Evolutionary conservation across 2,888 invertebrate species (phyloP).

Genomic region (Tipula vernalis): DNA sequence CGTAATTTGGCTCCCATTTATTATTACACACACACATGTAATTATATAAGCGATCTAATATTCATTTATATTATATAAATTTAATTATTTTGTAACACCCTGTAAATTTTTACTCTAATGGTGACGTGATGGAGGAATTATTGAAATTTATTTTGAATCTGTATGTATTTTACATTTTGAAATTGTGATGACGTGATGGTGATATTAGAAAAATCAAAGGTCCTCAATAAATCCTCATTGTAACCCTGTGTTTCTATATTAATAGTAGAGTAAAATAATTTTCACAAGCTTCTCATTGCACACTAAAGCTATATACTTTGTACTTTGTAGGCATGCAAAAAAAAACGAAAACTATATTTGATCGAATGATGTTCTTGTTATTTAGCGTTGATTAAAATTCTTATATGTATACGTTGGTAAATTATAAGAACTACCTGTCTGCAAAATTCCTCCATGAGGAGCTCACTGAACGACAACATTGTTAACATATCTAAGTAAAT

Average conservation of each 20-base stretch:
- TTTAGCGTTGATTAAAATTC: not conserved
- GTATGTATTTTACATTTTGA: not conserved
- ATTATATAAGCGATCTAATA: not conserved
- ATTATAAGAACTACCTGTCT: not conserved
- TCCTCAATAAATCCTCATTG: not conserved
- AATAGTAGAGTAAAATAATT: not conserved
- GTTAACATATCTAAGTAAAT: not conserved
- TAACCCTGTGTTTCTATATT: not conserved
- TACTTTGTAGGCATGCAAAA: not conserved
- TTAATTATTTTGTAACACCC: not conserved
- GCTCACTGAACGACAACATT: not conserved
- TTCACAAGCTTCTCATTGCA: not conserved
- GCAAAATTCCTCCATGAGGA: too few relatives aligned
- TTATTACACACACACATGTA: not conserved
- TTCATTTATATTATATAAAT: not conserved
- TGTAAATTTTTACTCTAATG: not conserved
- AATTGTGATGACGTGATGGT: not conserved
- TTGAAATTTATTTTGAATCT: not conserved
- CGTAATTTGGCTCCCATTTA: not conserved
- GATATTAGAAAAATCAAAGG: not conserved
- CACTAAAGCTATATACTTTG: not conserved
- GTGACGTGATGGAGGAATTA: not conserved
- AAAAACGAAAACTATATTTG: not conserved
- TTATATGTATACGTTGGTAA: not conserved
- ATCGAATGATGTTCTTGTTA: not conserved